Evolutionary conservation across 2,888 invertebrate species (phyloP).

Genomic region (Stenoptilia bipunctidactyla): DNA sequence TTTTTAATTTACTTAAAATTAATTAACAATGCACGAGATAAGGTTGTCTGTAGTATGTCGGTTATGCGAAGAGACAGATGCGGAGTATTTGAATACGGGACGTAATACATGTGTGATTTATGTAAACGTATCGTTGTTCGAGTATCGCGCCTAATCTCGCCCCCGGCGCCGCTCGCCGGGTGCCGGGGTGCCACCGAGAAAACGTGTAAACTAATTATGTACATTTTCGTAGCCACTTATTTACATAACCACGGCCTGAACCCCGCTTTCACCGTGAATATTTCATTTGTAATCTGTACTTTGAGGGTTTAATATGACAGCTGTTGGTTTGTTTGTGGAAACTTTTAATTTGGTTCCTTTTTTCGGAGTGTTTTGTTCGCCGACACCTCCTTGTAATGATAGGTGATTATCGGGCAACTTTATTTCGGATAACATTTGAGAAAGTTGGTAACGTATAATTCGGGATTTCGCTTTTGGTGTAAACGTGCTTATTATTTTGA

Average conservation of each 20-base stretch:
- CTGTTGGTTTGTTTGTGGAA: conserved; percentile 65
- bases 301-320: conserved; percentile 69
- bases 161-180: conserved; percentile 20
- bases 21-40: conserved; percentile 29
- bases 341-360: conserved; percentile 66
- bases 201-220: conserved; percentile 72
- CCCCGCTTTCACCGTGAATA: conserved; percentile 70
- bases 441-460: conserved; percentile 45
- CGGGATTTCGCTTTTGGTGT: conserved; percentile 34
- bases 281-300: conserved; percentile 69
- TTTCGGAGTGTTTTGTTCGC: conserved; percentile 43
- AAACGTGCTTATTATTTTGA: conserved; percentile 52
- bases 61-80: conserved; percentile 60
- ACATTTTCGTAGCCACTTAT: conserved; percentile 70
- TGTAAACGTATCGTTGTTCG: conserved; percentile 65
- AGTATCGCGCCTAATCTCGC: conserved; percentile 38
- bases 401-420: conserved; percentile 56
- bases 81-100: conserved; percentile 46
- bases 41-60: conserved; percentile 47
- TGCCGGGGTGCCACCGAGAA: conserved; percentile 42
- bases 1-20: conserved; percentile 17
- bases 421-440: conserved; percentile 50
- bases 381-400: conserved; percentile 60
- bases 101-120: conserved; percentile 63
- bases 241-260: conserved; percentile 66